Percentiles rank a stretch among this genome's conserved stretches.
Evolutionary conservation across 2,113 vertebrate species (phyloP).

Genomic region (Macrotis lagotis): DNA sequence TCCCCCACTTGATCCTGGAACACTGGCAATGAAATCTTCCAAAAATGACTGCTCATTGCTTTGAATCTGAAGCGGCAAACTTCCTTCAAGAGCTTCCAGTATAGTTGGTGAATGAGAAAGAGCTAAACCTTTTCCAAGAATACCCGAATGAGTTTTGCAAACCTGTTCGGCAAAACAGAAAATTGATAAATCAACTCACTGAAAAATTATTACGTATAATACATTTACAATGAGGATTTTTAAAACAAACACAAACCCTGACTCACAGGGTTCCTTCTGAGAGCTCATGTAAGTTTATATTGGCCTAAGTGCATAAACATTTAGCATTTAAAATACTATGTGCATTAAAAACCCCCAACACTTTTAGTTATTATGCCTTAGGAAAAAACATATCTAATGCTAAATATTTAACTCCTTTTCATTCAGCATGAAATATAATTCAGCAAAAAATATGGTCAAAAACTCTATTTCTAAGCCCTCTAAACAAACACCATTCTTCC

Average conservation of each 20-base stretch:
- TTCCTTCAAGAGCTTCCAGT: constrained; percentile 96
- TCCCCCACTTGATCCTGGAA: constrained; percentile 95
- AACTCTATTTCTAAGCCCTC: not conserved
- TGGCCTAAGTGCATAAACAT: not conserved
- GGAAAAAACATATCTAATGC: constrained; percentile 15
- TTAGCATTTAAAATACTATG: not conserved
- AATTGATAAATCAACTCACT: constrained; percentile 1
- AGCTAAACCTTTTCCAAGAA: constrained; percentile 96
- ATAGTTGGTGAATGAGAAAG: constrained; percentile 98
- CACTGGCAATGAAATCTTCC: constrained; percentile 98
- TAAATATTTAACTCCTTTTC: constrained; percentile 2
- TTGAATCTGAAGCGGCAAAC: constrained; percentile 95
- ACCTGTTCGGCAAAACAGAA: constrained; percentile 84
- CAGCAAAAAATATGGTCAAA: constrained; percentile 2
- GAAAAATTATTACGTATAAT: not conserved
- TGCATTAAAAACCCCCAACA: not conserved
- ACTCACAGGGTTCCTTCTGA: not conserved
- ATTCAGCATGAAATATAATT: constrained; percentile 27
- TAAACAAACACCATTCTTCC: not conserved
- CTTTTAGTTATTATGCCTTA: constrained; percentile 5
- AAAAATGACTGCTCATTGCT: constrained; percentile 98
- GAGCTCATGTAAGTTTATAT: constrained; percentile 1
- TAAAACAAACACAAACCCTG: constrained; percentile 2
- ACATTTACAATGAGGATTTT: not conserved
- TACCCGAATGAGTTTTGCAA: constrained; percentile 95